Evolutionary conservation across 2,113 vertebrate species (phyloP), one percentile per base, ranked within the genome.

Genomic region (Lota lota): DNA sequence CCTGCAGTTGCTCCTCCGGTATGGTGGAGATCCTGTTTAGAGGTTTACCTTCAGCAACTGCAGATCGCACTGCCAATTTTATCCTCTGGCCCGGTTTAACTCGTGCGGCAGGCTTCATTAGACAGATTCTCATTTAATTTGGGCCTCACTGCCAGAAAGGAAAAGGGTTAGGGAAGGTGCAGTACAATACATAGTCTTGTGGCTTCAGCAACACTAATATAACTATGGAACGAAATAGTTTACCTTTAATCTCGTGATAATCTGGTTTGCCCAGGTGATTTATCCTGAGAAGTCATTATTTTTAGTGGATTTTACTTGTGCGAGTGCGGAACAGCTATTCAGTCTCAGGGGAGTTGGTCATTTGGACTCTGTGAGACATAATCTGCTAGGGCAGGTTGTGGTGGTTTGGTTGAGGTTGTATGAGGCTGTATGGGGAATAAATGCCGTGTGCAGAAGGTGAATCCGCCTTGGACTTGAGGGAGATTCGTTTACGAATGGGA

Each of bases 71-170:
- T 0, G 77, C 54, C 0, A 84, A 84, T 70, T 91, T 96, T 6
- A 92, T 89, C 71, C 95, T 98, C 67, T 89, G 86, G 0, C 81
- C 77, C 33, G 91, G 73, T 66, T 91, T 94, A 7, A 90, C 67
- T 11, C 90, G 90, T 20, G 83, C 85, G 0, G 86, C 69, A 18
- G 85, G 85, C 80, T 93, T 96, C 78, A 93, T 80, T 8, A 95
- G 84, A 92, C 0, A 93, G 94, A 79, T 95, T 97, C 81, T 95
- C 94, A 58, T 91, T 96, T 81, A 93, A 79, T 76, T 94, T 97
- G 53, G 93, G 89, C 72, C 93, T 94, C 87, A 89, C 96, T 99
- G 72, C 0, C 28, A 88, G 85, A 70, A 50, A 2, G 53, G 72
- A 47, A 70, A 63, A 22, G 0, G 12, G n/a, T 28, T 20, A 66